Evolutionary conservation across 2,797 vertebrate genomes (phyloP).

Genomic region (Thalassophryne amazonica): DNA sequence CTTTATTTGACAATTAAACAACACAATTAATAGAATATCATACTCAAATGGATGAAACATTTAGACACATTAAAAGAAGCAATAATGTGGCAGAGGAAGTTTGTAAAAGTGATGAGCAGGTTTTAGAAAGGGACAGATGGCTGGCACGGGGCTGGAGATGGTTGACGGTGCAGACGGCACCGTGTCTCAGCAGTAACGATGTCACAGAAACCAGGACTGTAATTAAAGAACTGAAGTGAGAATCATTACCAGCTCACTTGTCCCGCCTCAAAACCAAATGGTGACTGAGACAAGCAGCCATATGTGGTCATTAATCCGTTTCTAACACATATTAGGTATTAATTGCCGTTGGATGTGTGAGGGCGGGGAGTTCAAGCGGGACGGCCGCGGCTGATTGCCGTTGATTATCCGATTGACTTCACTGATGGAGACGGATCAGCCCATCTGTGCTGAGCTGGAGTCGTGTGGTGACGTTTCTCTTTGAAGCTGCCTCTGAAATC

Average conservation of each 20-base stretch:
- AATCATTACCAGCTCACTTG: conserved; percentile 61
- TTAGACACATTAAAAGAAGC: too few species aligned
- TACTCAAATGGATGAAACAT: too few species aligned
- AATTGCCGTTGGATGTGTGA: conserved; percentile 66
- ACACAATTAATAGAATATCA: too few species aligned
- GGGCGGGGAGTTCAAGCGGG: conserved; percentile 50
- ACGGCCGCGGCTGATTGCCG: conserved; percentile 44
- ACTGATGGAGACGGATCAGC: conserved; percentile 30
- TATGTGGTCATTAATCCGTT: conserved; percentile 59
- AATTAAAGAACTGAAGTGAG: conserved; percentile 54
- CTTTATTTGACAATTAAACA: too few species aligned
- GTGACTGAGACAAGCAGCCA: conserved; percentile 24
- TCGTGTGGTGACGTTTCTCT: neutral
- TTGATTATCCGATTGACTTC: conserved; percentile 47
- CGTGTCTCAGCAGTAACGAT: conserved; percentile 33
- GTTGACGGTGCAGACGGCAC: conserved; percentile 21
- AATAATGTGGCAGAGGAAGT: too few species aligned
- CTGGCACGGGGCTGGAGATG: conserved; percentile 1
- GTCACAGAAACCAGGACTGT: conserved; percentile 35
- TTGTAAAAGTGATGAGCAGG: too few species aligned
- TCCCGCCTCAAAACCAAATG: conserved; percentile 31
- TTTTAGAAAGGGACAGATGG: neutral
- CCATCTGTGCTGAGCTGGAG: conserved; percentile 7
- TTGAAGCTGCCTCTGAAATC: neutral
- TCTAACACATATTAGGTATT: conserved; percentile 63